Percentiles rank a stretch among this genome's conserved stretches.
Conservation (phyloP, 2,113 vertebrate species). For the Thamnophis sirtalis region DNA sequence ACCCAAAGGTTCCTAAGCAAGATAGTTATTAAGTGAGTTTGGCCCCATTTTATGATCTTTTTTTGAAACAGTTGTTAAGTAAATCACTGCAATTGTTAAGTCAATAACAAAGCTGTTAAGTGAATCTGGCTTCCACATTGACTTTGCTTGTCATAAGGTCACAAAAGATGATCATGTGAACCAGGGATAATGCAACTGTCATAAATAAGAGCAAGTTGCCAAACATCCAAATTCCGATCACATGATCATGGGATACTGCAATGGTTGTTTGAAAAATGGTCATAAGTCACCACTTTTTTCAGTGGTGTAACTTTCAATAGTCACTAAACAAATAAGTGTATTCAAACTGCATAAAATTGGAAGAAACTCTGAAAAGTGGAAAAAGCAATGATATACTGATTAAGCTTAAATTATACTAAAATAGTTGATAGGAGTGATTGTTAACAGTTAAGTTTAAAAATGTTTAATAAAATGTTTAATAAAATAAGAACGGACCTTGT, state of each 20-base stretch:
- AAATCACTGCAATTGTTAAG: too few relatives aligned
- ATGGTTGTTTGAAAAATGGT: background rate
- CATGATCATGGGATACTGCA: background rate
- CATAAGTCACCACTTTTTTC: background rate
- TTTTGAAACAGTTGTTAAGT: too few relatives aligned
- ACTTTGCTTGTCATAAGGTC: too few relatives aligned
- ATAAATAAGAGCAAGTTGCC: background rate
- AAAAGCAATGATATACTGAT: background rate
- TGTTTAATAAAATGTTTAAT: background rate
- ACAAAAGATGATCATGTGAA: too few relatives aligned
- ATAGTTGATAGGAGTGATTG: background rate
- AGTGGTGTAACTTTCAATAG: background rate
- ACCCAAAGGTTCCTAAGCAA: too few relatives aligned
- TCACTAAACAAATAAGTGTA: background rate
- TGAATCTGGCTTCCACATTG: too few relatives aligned
- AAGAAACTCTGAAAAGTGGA: too few relatives aligned
- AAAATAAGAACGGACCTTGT: background rate
- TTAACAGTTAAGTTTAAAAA: background rate
- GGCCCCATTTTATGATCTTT: too few relatives aligned
- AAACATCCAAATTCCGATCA: background rate
- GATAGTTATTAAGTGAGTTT: too few relatives aligned
- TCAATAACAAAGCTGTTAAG: too few relatives aligned
- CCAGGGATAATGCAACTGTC: background rate
- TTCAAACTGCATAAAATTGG: too few relatives aligned
- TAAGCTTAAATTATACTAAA: background rate